Conservation (phyloP, 2,797 vertebrate genomes). For the Coccyzus lansbergi region DNA sequence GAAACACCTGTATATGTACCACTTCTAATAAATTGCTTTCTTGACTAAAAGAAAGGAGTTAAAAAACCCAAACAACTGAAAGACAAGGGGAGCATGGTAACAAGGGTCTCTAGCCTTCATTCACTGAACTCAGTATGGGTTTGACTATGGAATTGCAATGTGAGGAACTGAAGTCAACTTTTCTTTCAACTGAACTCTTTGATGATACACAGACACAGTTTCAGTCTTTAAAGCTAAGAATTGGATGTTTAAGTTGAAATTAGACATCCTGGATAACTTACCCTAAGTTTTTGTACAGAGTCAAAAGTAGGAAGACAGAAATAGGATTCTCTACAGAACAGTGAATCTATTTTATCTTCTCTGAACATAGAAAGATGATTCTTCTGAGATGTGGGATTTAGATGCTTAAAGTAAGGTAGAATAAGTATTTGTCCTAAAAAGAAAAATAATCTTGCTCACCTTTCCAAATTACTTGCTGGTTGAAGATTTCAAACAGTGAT, state of each 20-base stretch:
- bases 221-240: neutral
- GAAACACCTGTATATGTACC: neutral
- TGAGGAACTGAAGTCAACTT: neutral
- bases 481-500: neutral
- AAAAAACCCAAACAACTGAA: neutral
- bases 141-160: neutral
- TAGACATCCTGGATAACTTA: neutral
- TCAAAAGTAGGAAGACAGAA: neutral
- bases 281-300: neutral
- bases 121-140: rapidly evolving
- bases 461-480: neutral
- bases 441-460: neutral
- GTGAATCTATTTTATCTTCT: neutral
- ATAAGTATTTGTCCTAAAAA: neutral
- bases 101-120: neutral
- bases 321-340: neutral
- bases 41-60: neutral
- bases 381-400: neutral
- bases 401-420: neutral
- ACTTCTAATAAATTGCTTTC: neutral
- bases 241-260: neutral
- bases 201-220: neutral
- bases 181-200: neutral
- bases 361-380: neutral
- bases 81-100: neutral